A percentile compares a stretch with the other conserved stretches of the same genome.
These are phyloP conservation scores for Minunthozetes semirufus DNA, from an alignment of 2,888 invertebrate genomes.

Conservation along the genomic window DNA sequence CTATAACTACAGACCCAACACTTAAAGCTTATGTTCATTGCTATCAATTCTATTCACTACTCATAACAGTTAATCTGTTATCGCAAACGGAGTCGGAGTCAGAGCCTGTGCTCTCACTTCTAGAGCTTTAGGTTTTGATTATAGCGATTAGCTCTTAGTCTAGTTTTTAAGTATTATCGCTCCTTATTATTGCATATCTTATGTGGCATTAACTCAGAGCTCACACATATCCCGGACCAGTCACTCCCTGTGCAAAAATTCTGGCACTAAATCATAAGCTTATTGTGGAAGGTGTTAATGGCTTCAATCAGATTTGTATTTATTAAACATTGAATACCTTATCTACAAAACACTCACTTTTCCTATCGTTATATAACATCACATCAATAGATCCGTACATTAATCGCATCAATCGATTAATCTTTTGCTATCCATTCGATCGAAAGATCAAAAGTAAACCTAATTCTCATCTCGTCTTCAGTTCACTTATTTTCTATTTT, in stretches of 20 bases:
- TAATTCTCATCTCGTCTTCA: neutral
- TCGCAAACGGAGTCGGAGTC: neutral
- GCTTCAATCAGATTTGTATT: neutral
- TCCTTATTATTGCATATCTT: slow-evolving; percentile 3
- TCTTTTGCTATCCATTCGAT: slow-evolving; percentile 3
- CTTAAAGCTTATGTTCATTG: slow-evolving; percentile 12
- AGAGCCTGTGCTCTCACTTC: neutral
- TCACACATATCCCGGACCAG: neutral
- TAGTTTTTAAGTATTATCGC: neutral
- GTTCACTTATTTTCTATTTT: neutral
- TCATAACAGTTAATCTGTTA: slow-evolving; percentile 24
- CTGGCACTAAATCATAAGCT: neutral
- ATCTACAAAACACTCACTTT: neutral
- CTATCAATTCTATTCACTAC: slow-evolving; percentile 20
- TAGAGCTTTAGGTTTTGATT: slow-evolving; percentile 11
- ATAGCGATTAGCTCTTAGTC: neutral
- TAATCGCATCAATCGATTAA: neutral
- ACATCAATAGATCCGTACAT: neutral
- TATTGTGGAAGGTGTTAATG: neutral
- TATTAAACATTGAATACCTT: neutral
- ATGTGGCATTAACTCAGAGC: neutral
- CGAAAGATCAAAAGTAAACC: neutral
- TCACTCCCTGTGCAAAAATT: slow-evolving; percentile 8
- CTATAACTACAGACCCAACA: neutral
- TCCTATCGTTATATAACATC: neutral